Evolutionary conservation across 1,140 invertebrate genomes (phyloP), one percentile per base, ranked within the genome.

Genomic region (Drosophila pectinifera): DNA sequence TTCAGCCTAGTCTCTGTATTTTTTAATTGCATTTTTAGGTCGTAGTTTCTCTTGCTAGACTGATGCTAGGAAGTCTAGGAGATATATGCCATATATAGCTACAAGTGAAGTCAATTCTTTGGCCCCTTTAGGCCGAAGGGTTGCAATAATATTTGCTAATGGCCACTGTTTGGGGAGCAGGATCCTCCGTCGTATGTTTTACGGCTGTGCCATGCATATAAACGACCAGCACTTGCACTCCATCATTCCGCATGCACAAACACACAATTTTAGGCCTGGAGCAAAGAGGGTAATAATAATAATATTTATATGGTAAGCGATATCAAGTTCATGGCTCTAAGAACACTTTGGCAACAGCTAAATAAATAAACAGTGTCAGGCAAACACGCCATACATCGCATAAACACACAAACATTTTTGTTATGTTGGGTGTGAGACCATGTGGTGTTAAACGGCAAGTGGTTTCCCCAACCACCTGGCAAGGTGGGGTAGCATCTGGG

Each of bases 231-330:
- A 69, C 77, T 69, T 85, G 81, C 64, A 75, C 70, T 83, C 70
- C 73, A 86, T 86, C 83, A 86, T 77, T 28, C 57, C 18, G 16
- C 46, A 54, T 55, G 68, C 24, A 54, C 39, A 75, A n/a, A 51
- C 22, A 46, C 61, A 58, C 38, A 36, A 59, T 78, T 82, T 68
- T 42, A 63, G 36, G 55, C 28, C 24, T 16, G 55, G 8, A 54
- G 70, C 45, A 42, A 43, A 46, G 61, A 54, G 62, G 57, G 84
- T 77, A 88, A 86, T 86, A 86, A 89, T 88, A 86, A 86, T 86
- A 86, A 86, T 86, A 86, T 86, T 86, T 86, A 86, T 86, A 86
- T 83, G 79, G 75, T 51, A 76, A 86, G 76, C 73, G 83, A 88
- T 86, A 86, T 83, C 79, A 86, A 83, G 54, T 82, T 82, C 64